phyloP scores from a whole-genome alignment of 2,888 invertebrate species.

The Lithophane ornitopus region DNA sequence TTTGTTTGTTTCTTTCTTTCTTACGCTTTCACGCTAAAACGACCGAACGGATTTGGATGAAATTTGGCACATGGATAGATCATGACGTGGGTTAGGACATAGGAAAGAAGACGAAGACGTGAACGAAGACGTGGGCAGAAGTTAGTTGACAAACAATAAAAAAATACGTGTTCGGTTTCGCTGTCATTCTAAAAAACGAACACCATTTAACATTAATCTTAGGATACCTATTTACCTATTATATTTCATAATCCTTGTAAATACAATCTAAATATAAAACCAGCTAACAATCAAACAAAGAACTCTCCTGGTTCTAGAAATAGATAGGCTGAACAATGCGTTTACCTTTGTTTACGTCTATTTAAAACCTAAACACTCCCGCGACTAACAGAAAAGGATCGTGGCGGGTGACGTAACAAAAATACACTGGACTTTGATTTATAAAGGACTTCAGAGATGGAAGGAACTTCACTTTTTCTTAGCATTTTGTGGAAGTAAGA shows the following conservation, averaged over 20 bases:
- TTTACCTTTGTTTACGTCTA: slow-evolving; percentile 67
- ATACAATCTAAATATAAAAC: slow-evolving; percentile 40
- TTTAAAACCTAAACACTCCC: slow-evolving; percentile 69
- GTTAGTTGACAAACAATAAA: not conserved
- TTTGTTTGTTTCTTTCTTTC: too few species aligned
- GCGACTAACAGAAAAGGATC: slow-evolving; percentile 65
- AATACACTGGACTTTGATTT: slow-evolving; percentile 59
- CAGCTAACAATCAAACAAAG: slow-evolving; percentile 60
- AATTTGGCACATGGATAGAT: too few species aligned
- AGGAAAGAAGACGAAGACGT: too few species aligned
- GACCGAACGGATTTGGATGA: too few species aligned
- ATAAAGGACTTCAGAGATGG: slow-evolving; percentile 49
- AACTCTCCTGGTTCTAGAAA: slow-evolving; percentile 42
- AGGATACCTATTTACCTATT: not conserved
- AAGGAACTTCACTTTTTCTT: slow-evolving; percentile 46
- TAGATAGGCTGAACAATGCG: slow-evolving; percentile 49
- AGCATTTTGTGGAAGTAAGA: slow-evolving; percentile 26
- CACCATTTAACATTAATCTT: not conserved
- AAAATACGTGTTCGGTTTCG: not conserved
- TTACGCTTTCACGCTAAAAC: too few species aligned
- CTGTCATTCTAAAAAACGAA: not conserved
- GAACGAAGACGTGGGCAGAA: too few species aligned
- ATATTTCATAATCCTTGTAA: not conserved
- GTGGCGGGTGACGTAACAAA: slow-evolving; percentile 62
- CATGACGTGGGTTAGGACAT: too few species aligned